Evolutionary conservation across 2,888 invertebrate species (phyloP), one percentile per base, ranked within the genome.

Genomic region (Oscheius onirici): DNA sequence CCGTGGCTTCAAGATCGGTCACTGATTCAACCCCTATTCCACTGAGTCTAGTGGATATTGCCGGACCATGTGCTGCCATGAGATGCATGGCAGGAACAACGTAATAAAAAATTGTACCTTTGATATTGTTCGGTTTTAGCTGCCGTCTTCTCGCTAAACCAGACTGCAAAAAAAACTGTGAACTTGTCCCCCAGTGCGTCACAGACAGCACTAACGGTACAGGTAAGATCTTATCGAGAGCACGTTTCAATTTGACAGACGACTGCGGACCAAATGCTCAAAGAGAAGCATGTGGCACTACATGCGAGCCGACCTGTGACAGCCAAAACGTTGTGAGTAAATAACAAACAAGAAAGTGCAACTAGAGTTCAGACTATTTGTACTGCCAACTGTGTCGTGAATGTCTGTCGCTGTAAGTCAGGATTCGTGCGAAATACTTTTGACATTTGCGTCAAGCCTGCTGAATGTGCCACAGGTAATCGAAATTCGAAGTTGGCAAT

Each of bases 331-430:
- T 55, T 20, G 28, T 55, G 28, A 26, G 55, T 26, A 55, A 55
- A 55, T 28, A 55, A 24, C 13, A 55, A 11, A 24, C 28, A 26
- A 20, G 55, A 26, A 55, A 55, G 55, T 55, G 15, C 22, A 55
- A 55, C 24, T 55, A 13, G 11, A 10, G 34, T 34, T n/a, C 49
- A 52, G 51, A 40, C 8, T 17, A 40, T 28, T 10, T 67, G 66
- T 67, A 52, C 66, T 15, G 13, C 40, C 22, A 17, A 67, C 20
- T 51, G 66, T 34, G 17, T 52, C 10, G 41, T 40, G 2, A 67
- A 67, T 26, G 66, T 67, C 2, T 67, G 66, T 28, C 52, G 51
- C 13, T 67, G 66, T 41, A 55, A 67, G 44, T 5, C 40, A 6
- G 66, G 54, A 41, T 52, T 22, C 24, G 40, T 52, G 15, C 34